Evolutionary conservation across 2,888 invertebrate species (phyloP).

Genomic region (Scaptomyza reducta): DNA sequence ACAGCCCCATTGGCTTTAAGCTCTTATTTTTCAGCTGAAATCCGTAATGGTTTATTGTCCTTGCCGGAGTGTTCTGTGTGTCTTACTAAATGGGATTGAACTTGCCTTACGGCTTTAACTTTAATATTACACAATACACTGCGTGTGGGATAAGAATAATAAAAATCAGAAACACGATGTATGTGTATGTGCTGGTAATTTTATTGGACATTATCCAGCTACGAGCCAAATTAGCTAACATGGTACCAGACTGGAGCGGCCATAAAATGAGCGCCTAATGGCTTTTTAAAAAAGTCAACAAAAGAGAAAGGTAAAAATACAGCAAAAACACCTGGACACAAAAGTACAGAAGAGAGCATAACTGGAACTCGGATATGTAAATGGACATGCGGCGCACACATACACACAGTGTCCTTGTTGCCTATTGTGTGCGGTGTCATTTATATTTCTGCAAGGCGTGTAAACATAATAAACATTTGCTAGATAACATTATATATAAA

Average conservation of each 20-base stretch:
- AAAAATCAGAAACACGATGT: conserved; percentile 2
- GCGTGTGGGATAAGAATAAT: conserved; percentile 37
- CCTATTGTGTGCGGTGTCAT: conserved; percentile 33
- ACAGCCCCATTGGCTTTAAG: background rate
- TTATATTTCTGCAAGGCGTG: conserved; percentile 55
- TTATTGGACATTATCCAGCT: conserved; percentile 45
- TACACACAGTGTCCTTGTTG: conserved; percentile 5
- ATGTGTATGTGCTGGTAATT: conserved; percentile 37
- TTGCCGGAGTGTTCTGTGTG: background rate
- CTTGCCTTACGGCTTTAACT: conserved; percentile 8
- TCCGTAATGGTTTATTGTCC: conserved; percentile 10
- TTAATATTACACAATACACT: conserved; percentile 3
- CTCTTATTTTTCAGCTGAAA: background rate
- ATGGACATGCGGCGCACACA: conserved; percentile 22
- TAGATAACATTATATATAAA: conserved; percentile 38
- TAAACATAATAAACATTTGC: conserved; percentile 58
- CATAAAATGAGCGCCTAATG: conserved; percentile 54
- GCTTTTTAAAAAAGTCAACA: conserved; percentile 32
- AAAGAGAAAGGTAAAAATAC: conserved; percentile 3
- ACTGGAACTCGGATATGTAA: conserved; percentile 21
- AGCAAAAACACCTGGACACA: conserved; percentile 18
- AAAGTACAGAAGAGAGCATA: background rate
- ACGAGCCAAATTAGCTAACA: conserved; percentile 44
- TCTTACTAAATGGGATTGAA: conserved; percentile 20
- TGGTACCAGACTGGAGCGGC: conserved; percentile 25